Conservation (phyloP, 2,113 vertebrate genomes). For the Puma concolor region DNA sequence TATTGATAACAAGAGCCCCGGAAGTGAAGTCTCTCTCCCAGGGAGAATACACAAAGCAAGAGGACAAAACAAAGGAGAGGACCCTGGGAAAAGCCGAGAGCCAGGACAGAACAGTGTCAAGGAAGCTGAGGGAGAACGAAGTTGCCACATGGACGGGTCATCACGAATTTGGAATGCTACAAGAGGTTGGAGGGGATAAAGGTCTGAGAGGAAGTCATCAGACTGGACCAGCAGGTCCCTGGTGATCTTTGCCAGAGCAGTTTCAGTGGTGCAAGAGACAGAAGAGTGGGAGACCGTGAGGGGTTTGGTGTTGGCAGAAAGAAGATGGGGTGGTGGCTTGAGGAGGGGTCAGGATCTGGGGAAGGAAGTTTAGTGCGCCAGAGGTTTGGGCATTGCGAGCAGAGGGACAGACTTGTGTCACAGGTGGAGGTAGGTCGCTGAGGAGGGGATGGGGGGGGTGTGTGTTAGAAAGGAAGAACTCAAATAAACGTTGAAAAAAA, state of each 20-base stretch:
- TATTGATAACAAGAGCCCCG: not conserved
- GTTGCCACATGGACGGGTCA: not conserved
- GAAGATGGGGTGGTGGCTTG: not conserved
- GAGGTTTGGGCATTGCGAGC: not conserved
- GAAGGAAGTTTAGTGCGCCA: not conserved
- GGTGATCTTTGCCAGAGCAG: not conserved
- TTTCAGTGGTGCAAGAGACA: not conserved
- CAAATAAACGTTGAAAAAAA: too few species aligned
- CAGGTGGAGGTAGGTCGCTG: not conserved
- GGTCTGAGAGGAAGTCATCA: not conserved
- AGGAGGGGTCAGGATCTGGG: not conserved
- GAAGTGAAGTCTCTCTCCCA: not conserved
- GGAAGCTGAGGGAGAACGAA: not conserved
- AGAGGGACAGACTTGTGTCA: not conserved
- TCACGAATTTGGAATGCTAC: not conserved
- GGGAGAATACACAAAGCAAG: not conserved
- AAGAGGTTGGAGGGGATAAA: not conserved
- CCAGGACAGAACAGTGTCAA: not conserved
- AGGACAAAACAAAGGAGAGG: not conserved
- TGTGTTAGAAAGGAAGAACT: conserved; percentile 24
- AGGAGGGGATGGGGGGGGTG: not conserved
- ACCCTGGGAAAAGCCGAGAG: not conserved
- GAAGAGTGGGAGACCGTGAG: not conserved
- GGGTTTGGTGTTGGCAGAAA: not conserved
- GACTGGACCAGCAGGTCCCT: not conserved